Evolutionary conservation across 2,113 vertebrate species (phyloP), one percentile per base, ranked within the genome.

Genomic region (Parus major): DNA sequence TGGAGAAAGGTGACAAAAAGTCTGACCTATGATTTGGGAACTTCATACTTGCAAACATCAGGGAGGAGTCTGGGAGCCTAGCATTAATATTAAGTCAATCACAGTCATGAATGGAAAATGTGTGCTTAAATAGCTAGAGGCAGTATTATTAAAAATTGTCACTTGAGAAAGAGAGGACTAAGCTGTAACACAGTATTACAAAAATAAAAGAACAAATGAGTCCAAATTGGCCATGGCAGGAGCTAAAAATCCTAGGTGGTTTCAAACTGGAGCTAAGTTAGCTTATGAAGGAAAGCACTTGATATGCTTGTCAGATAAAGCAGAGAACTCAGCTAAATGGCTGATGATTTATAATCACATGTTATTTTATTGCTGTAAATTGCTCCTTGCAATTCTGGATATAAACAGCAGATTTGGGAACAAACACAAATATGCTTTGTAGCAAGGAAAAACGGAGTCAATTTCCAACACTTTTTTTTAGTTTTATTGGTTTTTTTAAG

Each of bases 261-360:
- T 90, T 80, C 63, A 72, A 49, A 56, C 33, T 61, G 63, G 44
- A 93, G 36, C 42, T 88, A 73, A 76, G 35, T 61, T 60, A 55
- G 15, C 60, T 86, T 60, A 64, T 44, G 86, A 61, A 88, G 75
- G 39, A 81, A 61, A 85, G 75, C 44, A 69, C 52, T 69, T 88
- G 75, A 93, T 86, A 72, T 15, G 33, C 68, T 88, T 82, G 35
- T 88, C 66, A 92, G 46, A 80, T 46, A 90, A 76, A 92, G 41
- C 66, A 72, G 49, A 86, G 46, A 79, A 88, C n/a, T 88, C 57
- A 31, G n/a, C 75, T 82, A 68, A 92, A 88, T 46, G 70, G 41
- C 15, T 60, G 57, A 76, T 71, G 88, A 92, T 88, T 92, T 96
- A 92, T 76, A 90, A 92, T 71, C 42, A 59, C n/a, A 55, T n/a